Evolutionary conservation across 1,140 invertebrate species (phyloP).

Genomic region (Brachystomella parvula): DNA sequence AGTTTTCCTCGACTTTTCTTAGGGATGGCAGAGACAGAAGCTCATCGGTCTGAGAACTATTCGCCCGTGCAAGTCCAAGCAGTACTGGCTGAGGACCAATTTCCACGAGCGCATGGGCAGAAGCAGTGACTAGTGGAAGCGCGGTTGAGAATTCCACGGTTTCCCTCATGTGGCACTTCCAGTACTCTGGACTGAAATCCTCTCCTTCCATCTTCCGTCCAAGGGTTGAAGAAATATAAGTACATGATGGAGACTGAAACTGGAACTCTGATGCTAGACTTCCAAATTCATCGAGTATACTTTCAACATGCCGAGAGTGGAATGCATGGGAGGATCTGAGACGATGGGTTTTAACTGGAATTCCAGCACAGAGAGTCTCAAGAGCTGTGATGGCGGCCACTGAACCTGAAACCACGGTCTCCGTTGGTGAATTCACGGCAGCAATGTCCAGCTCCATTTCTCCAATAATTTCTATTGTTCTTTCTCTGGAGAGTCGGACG

Average conservation of each 20-base stretch:
- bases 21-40: background rate
- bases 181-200: background rate
- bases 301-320: slow-evolving; percentile 18
- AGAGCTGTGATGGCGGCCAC: slow-evolving; percentile 4
- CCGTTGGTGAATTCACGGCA: slow-evolving; percentile 13
- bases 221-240: slow-evolving; percentile 4
- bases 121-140: background rate
- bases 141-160: background rate
- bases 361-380: background rate
- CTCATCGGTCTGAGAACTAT: background rate
- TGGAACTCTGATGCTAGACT: slow-evolving; percentile 2
- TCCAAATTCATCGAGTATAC: slow-evolving; percentile 16
- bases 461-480: background rate
- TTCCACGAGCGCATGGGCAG: background rate
- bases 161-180: slow-evolving; percentile 3
- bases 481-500: background rate
- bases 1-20: background rate
- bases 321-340: slow-evolving; percentile 13
- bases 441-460: slow-evolving; percentile 14
- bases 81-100: slow-evolving; percentile 13
- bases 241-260: background rate
- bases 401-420: slow-evolving; percentile 19
- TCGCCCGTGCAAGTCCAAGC: background rate
- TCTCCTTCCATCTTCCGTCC: background rate
- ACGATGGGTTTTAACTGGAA: background rate